A percentile compares a stretch with the other conserved stretches of the same genome.
phyloP scores from a whole-genome alignment of 1,140 invertebrate genomes.

The Temnothorax longispinosus region DNA sequence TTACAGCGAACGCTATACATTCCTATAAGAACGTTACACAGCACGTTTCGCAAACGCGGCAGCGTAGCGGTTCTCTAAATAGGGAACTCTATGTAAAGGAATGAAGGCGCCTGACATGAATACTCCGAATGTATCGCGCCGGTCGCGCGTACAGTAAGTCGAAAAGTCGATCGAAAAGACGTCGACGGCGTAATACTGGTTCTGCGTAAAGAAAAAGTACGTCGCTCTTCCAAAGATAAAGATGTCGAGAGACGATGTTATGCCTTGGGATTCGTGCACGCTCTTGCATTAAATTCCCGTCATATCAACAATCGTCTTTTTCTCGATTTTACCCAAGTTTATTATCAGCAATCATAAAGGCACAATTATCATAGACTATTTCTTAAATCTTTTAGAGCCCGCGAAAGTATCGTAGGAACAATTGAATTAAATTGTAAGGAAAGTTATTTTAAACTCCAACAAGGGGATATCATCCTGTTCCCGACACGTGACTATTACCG shows the following conservation, averaged over 20 bases:
- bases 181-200: slow-evolving; percentile 21
- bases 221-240: slow-evolving; percentile 9
- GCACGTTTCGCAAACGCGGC: slow-evolving; percentile 42
- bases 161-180: slow-evolving; percentile 56
- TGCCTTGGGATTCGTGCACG: not conserved
- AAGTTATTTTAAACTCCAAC: not conserved
- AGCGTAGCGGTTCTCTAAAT: slow-evolving; percentile 40
- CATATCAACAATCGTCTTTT: not conserved
- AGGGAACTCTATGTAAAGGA: slow-evolving; percentile 58
- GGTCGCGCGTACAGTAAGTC: slow-evolving; percentile 10
- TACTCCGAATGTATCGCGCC: slow-evolving; percentile 22
- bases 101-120: slow-evolving; percentile 51
- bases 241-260: slow-evolving; percentile 23
- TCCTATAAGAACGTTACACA: slow-evolving; percentile 23
- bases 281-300: not conserved
- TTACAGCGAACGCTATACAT: slow-evolving; percentile 12
- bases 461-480: not conserved
- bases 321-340: not conserved
- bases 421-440: not conserved
- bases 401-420: not conserved
- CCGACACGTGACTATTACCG: slow-evolving; percentile 3
- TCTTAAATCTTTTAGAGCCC: not conserved
- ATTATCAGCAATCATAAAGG: not conserved
- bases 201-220: slow-evolving; percentile 37
- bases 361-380: not conserved